A percentile compares a stretch with the other conserved stretches of the same genome.
phyloP scores from a whole-genome alignment of 2,797 vertebrate species.

The Nannoperca australis region DNA sequence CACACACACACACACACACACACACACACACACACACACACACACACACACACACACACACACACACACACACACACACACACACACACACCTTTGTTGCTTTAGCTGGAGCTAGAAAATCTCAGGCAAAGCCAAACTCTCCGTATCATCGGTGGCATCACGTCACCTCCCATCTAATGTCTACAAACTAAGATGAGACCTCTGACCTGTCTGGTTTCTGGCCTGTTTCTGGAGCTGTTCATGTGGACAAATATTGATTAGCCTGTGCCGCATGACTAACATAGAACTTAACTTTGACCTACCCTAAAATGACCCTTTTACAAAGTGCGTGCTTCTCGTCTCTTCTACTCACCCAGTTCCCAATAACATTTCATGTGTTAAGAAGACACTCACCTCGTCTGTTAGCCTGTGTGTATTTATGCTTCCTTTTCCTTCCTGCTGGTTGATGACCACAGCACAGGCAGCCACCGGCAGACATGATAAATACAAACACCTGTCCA shows the following conservation, averaged over 20 bases:
- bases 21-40: no score
- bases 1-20: no score
- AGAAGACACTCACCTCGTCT: constrained; percentile 53
- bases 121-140: background rate
- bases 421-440: background rate
- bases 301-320: background rate
- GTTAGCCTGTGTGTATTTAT: constrained; percentile 37
- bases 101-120: background rate
- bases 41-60: no score
- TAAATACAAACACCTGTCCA: background rate
- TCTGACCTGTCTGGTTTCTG: constrained; percentile 5
- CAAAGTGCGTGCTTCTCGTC: background rate
- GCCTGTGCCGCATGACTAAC: background rate
- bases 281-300: background rate
- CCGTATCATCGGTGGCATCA: no score
- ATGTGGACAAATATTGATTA: constrained; percentile 26
- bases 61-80: no score
- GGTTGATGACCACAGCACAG: constrained; percentile 30
- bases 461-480: constrained; percentile 27
- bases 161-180: constrained; percentile 20
- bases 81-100: no score
- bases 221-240: background rate
- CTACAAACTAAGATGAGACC: constrained; percentile 13
- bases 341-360: background rate
- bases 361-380: background rate